Percentiles rank a stretch among this genome's conserved stretches.
Evolutionary conservation across 2,797 vertebrate genomes (phyloP).

Genomic region (Gallinago nigripennis): DNA sequence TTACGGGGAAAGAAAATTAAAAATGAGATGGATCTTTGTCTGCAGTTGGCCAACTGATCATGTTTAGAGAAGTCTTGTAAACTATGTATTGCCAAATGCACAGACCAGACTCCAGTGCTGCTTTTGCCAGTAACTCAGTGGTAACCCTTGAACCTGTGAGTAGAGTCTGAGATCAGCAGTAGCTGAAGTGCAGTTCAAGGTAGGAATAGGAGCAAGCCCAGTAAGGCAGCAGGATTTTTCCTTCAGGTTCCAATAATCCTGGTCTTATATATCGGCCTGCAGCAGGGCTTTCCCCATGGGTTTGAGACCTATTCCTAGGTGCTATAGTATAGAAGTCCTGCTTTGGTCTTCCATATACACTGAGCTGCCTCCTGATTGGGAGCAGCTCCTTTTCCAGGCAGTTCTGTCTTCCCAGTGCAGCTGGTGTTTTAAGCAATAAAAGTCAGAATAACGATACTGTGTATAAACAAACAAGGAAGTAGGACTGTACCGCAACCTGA

Average conservation of each 20-base stretch:
- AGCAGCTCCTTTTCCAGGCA: slow-evolving; percentile 17
- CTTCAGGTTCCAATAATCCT: not conserved
- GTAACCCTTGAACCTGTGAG: not conserved
- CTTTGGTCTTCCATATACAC: slow-evolving; percentile 55
- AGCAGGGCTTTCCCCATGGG: not conserved
- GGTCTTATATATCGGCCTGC: not conserved
- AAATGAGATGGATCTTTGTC: not conserved
- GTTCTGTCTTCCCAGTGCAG: slow-evolving; percentile 32
- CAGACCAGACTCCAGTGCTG: not conserved
- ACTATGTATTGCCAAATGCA: not conserved
- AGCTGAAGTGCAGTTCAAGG: slow-evolving; percentile 16
- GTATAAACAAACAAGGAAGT: not conserved
- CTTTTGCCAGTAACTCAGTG: not conserved
- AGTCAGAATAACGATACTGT: slow-evolving; percentile 13
- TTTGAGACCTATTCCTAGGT: slow-evolving; percentile 29
- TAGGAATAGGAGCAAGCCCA: not conserved
- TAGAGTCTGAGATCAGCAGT: not conserved
- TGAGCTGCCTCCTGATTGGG: slow-evolving; percentile 9
- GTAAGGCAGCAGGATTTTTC: not conserved
- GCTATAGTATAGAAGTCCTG: slow-evolving; percentile 21
- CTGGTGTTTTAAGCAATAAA: slow-evolving; percentile 71
- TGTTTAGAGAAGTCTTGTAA: not conserved
- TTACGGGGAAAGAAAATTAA: fast-evolving
- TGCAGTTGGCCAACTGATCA: not conserved
- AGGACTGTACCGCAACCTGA: not conserved